Conservation (phyloP, 2,888 invertebrate species). For the Ommatoiulus sabulosus region DNA sequence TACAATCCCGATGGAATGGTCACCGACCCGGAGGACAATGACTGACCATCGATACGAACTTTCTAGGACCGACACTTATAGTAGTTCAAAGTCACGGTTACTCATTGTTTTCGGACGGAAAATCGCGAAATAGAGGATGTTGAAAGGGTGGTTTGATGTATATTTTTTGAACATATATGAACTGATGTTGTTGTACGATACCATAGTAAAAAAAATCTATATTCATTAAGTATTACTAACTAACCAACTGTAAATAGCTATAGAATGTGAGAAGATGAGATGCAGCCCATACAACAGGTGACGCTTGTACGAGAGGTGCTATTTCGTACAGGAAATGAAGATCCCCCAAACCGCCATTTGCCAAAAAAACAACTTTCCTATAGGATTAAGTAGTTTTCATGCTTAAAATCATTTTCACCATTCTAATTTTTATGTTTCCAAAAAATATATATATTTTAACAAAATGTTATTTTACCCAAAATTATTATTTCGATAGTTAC, state of each 20-base stretch:
- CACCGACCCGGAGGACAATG: conserved; percentile 78
- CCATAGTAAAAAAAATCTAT: conserved; percentile 1
- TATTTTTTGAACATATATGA: conserved; percentile 11
- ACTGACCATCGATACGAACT: conserved; percentile 64
- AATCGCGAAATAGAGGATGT: neutral
- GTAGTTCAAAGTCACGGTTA: neutral
- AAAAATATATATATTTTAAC: too few relatives aligned
- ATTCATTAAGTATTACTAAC: neutral
- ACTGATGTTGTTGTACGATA: conserved; percentile 12
- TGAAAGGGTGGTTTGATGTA: neutral
- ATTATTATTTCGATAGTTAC: too few relatives aligned
- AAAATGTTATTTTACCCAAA: too few relatives aligned
- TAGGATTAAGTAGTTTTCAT: too few relatives aligned
- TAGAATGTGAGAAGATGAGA: neutral
- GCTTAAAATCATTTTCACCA: too few relatives aligned
- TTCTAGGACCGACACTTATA: neutral
- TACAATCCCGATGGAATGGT: conserved; percentile 70
- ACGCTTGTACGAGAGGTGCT: neutral
- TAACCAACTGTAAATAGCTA: neutral
- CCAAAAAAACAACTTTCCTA: too few relatives aligned
- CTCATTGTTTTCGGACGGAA: neutral
- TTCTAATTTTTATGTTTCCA: too few relatives aligned
- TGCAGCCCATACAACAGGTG: neutral
- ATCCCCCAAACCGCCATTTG: too few relatives aligned
- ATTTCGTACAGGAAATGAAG: neutral